These are phyloP conservation scores for Axinella damicornis DNA, from an alignment of 37 sponge, comb jelly and placozoan genomes.

Conservation along the genomic window DNA sequence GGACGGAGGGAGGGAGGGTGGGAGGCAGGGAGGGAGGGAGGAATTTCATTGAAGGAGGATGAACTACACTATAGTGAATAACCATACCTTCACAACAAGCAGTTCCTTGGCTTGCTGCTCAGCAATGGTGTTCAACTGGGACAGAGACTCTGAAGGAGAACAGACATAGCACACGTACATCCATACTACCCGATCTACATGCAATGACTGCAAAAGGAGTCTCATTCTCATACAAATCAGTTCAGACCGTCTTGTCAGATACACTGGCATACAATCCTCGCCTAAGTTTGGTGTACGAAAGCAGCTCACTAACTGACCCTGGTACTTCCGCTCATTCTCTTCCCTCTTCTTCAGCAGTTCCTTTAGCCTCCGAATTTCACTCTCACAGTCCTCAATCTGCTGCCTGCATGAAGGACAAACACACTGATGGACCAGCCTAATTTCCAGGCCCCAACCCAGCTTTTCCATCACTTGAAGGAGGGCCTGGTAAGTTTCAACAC, in stretches of 20 bases:
- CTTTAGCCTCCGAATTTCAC: conserved; percentile 55
- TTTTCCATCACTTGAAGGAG: too few species aligned
- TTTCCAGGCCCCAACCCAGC: neutral
- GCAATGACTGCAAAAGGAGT: too few species aligned
- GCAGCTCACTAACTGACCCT: conserved; percentile 50
- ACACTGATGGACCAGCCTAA: neutral
- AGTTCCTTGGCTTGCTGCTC: conserved; percentile 89
- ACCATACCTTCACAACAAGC: conserved; percentile 60
- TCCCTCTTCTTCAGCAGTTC: conserved; percentile 79
- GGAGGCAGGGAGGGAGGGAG: too few species aligned
- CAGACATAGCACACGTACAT: neutral
- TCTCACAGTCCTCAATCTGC: conserved; percentile 69
- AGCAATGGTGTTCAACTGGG: conserved; percentile 74
- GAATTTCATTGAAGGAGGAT: neutral
- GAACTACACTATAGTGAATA: neutral
- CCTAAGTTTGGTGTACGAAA: too few species aligned
- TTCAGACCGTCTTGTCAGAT: too few species aligned
- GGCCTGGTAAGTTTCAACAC: too few species aligned
- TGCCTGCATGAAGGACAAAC: conserved; percentile 53
- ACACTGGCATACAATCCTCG: too few species aligned
- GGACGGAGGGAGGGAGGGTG: too few species aligned
- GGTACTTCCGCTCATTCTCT: conserved; percentile 80
- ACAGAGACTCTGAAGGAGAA: conserved; percentile 60
- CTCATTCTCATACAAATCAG: too few species aligned
- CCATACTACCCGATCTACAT: too few species aligned